Evolutionary conservation across 2,113 vertebrate species (phyloP).

Genomic region (Lipophrys pholis): DNA sequence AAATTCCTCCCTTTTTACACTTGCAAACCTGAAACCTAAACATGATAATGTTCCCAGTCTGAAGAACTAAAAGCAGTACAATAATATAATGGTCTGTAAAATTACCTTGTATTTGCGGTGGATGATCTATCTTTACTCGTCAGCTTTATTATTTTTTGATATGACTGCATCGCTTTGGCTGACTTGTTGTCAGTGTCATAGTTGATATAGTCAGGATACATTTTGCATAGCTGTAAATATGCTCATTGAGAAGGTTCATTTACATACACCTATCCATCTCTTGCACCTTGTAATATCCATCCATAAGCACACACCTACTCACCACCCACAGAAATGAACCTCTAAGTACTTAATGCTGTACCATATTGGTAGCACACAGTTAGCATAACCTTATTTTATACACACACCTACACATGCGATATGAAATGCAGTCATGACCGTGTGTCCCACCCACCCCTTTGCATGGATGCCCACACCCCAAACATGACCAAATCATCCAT

Average conservation of each 20-base stretch:
- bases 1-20: no score
- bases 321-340: slow-evolving; percentile 47
- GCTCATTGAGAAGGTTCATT: slow-evolving; percentile 16
- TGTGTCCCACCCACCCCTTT: background rate
- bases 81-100: background rate
- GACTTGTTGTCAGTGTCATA: background rate
- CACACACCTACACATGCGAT: slow-evolving; percentile 3
- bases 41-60: background rate
- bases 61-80: background rate
- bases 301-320: slow-evolving; percentile 42
- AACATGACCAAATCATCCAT: slow-evolving; percentile 24
- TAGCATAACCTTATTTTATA: slow-evolving; percentile 34
- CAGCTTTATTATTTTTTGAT: background rate
- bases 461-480: slow-evolving; percentile 12
- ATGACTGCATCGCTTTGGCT: background rate
- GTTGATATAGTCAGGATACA: background rate
- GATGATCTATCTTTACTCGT: background rate
- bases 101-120: background rate
- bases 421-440: background rate
- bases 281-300: slow-evolving; percentile 11
- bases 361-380: background rate
- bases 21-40: no score
- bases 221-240: background rate
- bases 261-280: slow-evolving; percentile 24
- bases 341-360: slow-evolving; percentile 8